Evolutionary conservation across 1,140 invertebrate species (phyloP).

Genomic region (Gonatopus flavifemur): DNA sequence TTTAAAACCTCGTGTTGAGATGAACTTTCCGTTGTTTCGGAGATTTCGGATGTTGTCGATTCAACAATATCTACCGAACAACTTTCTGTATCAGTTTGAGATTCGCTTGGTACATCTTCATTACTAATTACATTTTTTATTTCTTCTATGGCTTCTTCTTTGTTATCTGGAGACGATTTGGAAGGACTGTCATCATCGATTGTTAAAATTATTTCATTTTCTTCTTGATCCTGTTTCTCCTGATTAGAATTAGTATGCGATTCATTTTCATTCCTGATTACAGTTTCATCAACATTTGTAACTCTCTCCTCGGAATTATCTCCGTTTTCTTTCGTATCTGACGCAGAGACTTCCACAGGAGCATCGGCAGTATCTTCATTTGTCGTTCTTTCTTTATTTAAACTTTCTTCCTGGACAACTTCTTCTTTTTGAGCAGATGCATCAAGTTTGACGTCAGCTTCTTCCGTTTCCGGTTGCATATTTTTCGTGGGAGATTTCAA

Average conservation of each 20-base stretch:
- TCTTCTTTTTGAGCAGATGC: slow-evolving; percentile 8
- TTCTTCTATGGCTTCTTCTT: slow-evolving; percentile 7
- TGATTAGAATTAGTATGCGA: neutral
- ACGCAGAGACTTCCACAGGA: too few species aligned
- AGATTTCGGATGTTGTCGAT: slow-evolving; percentile 36
- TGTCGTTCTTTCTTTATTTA: slow-evolving; percentile 1
- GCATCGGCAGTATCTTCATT: too few species aligned
- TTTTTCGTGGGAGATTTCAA: slow-evolving; percentile 14
- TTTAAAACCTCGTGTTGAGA: slow-evolving; percentile 16
- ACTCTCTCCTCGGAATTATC: neutral
- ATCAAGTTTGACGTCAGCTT: slow-evolving; percentile 7
- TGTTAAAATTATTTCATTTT: slow-evolving; percentile 21
- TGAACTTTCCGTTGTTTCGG: slow-evolving; percentile 16
- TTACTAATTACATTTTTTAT: slow-evolving; percentile 18
- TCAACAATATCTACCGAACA: slow-evolving; percentile 36
- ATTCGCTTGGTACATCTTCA: slow-evolving; percentile 20
- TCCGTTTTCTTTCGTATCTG: too few species aligned
- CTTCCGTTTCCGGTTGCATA: slow-evolving; percentile 34
- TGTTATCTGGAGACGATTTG: too few species aligned
- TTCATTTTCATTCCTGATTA: neutral
- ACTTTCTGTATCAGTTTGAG: slow-evolving; percentile 27
- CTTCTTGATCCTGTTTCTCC: slow-evolving; percentile 13
- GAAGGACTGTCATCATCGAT: slow-evolving; percentile 18
- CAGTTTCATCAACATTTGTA: neutral
- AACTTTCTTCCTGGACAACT: neutral